Evolutionary conservation across 2,888 invertebrate species (phyloP), one percentile per base, ranked within the genome.

Genomic region (Trichacis sp.): DNA sequence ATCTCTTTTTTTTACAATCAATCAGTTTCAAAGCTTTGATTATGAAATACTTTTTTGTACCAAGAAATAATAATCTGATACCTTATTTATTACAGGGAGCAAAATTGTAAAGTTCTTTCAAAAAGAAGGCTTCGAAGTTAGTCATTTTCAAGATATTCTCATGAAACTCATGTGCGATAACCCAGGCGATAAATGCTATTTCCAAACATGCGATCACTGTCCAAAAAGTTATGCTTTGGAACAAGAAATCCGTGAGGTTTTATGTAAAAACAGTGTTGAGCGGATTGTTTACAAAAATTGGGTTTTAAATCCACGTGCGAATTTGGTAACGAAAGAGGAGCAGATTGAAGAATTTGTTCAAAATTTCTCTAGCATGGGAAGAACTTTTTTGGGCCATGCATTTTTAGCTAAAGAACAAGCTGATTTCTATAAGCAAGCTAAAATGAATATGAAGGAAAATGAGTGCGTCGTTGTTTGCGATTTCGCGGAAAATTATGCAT

Each of bases 241-340:
- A 11, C 12, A 45, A 3, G 18, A 24, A 1, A 30, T 65, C 14
- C 15, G 14, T 9, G 17, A 43, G 4, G 40, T 47, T 36, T 45
- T 65, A 46, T 8, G 24, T 24, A 8, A 63, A 17, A 53, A 42
- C 14, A 45, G 40, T 29, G 50, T 59, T 17, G 45, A 53, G 6
- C 29, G 19, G 5, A 36, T 64, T 1, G 17, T 29, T 12, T 64
- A 51, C n/a, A 17, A 46, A 33, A 50, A 64, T 8, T 68, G 64
- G 61, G 24, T 64, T 19, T 29, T 36, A 12, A 68, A 57, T 47
- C 65, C 68, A 33, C 53, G 56, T 15, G 49, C 59, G 8, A 49
- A 18, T 9, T 45, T 64, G 1, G 62, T 62, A 43, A 62, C 53
- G 2, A 9, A 18, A 38, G 18, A 40, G 5, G 58, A 53, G 50